These are phyloP conservation scores for Sminthurinus signatus DNA, from an alignment of 1,140 invertebrate genomes.

Conservation along the genomic window DNA sequence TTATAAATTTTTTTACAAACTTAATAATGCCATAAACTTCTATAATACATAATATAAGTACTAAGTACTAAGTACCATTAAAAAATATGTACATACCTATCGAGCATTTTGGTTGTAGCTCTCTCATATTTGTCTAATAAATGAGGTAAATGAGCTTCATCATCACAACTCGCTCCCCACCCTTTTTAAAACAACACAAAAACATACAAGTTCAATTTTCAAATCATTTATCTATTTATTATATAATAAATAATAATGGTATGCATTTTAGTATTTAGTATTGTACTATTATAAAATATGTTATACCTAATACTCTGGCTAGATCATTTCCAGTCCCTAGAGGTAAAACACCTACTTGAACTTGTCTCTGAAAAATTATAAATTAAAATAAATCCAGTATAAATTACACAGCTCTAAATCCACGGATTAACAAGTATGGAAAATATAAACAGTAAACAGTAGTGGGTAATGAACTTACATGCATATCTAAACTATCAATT, in stretches of 20 bases:
- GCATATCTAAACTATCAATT: constrained; percentile 84
- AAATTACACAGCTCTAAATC: too few species aligned
- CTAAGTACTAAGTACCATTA: too few species aligned
- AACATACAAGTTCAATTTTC: not conserved
- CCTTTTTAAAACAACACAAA: too few species aligned
- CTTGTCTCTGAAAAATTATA: constrained; percentile 63
- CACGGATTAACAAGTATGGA: too few species aligned
- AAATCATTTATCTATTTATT: not conserved
- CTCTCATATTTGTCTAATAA: constrained; percentile 88
- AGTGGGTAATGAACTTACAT: constrained; percentile 66
- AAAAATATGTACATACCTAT: too few species aligned
- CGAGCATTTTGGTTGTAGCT: constrained; percentile 91
- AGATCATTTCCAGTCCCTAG: constrained; percentile 94
- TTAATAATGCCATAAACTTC: too few species aligned
- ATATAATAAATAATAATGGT: not conserved
- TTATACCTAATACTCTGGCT: constrained; percentile 64
- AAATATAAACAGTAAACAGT: too few species aligned
- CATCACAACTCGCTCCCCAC: constrained; percentile 93
- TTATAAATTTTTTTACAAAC: too few species aligned
- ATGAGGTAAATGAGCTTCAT: constrained; percentile 85
- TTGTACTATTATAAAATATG: not conserved
- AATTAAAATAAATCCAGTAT: constrained; percentile 13
- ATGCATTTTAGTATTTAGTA: not conserved
- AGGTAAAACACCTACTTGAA: constrained; percentile 84
- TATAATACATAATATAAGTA: too few species aligned